These are phyloP conservation scores for Galago senegalensis DNA, from an alignment of 2,797 vertebrate species.

Conservation along the genomic window DNA sequence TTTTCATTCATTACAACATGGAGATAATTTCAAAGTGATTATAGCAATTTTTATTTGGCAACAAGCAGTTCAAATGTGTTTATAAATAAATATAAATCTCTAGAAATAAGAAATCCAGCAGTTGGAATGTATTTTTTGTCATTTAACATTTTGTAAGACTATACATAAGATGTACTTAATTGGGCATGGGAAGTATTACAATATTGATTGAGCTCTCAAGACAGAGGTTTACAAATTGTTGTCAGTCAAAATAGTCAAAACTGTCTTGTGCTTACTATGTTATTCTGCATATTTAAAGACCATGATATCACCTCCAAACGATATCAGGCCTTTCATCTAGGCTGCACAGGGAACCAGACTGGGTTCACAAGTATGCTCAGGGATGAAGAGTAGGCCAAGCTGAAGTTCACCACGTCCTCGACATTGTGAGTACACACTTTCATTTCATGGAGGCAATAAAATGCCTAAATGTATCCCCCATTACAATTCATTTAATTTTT, in stretches of 20 bases:
- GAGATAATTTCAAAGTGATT: not conserved
- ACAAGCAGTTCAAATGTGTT: not conserved
- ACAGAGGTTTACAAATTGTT: not conserved
- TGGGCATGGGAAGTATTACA: not conserved
- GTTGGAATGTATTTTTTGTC: not conserved
- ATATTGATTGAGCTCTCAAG: not conserved
- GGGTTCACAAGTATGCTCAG: not conserved
- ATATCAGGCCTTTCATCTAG: not conserved
- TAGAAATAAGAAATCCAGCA: not conserved
- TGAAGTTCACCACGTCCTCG: not conserved
- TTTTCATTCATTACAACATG: not conserved
- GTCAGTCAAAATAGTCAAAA: not conserved
- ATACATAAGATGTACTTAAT: not conserved
- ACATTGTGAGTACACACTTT: not conserved
- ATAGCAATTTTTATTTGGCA: conserved; percentile 10
- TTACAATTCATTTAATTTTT: not conserved
- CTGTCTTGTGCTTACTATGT: not conserved
- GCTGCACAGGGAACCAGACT: too few relatives aligned
- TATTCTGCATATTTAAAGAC: not conserved
- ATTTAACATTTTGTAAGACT: not conserved
- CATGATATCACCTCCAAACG: not conserved
- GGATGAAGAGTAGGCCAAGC: not conserved
- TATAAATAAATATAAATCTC: not conserved
- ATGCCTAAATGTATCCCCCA: not conserved
- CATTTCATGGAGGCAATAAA: not conserved